Percentiles rank a stretch among this genome's conserved stretches.
phyloP scores from a whole-genome alignment of 2,113 vertebrate species.

The Lycaon pictus region DNA sequence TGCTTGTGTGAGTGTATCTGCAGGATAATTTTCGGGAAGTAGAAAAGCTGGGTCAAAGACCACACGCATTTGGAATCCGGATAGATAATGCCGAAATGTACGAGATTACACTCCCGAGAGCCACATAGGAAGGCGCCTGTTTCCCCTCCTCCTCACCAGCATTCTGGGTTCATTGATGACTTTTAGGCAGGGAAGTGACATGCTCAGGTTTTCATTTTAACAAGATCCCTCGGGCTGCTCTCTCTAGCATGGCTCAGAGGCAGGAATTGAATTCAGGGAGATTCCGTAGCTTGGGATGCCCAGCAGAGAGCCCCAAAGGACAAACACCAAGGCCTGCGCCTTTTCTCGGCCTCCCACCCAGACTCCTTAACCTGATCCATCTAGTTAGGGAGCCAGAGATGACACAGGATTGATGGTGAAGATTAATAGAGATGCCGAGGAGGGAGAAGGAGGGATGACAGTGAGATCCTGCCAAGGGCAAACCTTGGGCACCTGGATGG shows the following conservation, averaged over 20 bases:
- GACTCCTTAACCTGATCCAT: not conserved
- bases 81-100: conserved; percentile 17
- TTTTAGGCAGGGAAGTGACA: conserved; percentile 74
- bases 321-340: not conserved
- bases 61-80: conserved; percentile 45
- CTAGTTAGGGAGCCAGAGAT: not conserved
- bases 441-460: not conserved
- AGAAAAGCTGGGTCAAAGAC: conserved; percentile 67
- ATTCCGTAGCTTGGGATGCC: not conserved
- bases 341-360: not conserved
- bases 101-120: not conserved
- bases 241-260: conserved; percentile 9
- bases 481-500: not conserved
- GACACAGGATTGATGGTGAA: not conserved
- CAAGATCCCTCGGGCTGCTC: conserved; percentile 70
- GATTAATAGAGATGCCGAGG: not conserved
- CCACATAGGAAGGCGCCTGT: not conserved
- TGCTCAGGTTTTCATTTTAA: conserved; percentile 79
- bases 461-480: not conserved
- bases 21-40: conserved; percentile 72
- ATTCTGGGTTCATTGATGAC: conserved; percentile 69
- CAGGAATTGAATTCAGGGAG: conserved; percentile 46
- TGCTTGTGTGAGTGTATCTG: conserved; percentile 44
- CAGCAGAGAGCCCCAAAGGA: not conserved
- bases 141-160: not conserved